A percentile compares a stretch with the other conserved stretches of the same genome.
phyloP scores from a whole-genome alignment of 1,140 invertebrate species.

The Atta texana region DNA sequence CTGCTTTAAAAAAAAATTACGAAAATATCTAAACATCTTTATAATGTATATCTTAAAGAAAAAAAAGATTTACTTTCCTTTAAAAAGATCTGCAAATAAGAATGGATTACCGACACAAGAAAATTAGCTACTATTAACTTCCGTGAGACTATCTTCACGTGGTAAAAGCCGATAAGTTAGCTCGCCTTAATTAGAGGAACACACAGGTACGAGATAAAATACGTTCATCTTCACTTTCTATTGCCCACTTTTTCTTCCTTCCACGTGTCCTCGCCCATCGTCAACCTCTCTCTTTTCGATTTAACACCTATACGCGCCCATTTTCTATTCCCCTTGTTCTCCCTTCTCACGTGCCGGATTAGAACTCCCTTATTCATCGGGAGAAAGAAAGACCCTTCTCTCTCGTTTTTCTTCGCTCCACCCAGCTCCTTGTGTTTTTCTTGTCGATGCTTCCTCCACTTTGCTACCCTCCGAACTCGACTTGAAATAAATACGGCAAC shows the following conservation, averaged over 20 bases:
- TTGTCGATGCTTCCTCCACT: slow-evolving; percentile 41
- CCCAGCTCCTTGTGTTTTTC: slow-evolving; percentile 57
- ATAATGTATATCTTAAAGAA: background rate
- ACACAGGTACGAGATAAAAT: slow-evolving; percentile 69
- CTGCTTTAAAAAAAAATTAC: background rate
- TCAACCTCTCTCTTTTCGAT: slow-evolving; percentile 65
- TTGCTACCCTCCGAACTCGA: slow-evolving; percentile 26
- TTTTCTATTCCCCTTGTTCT: no score
- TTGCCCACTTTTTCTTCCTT: slow-evolving; percentile 38
- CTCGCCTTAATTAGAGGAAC: slow-evolving; percentile 67
- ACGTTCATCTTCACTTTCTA: slow-evolving; percentile 61
- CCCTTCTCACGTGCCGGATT: background rate
- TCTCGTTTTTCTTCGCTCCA: slow-evolving; percentile 27
- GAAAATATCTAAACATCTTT: background rate
- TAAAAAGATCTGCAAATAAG: background rate
- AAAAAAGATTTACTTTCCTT: background rate
- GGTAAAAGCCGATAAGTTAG: slow-evolving; percentile 16
- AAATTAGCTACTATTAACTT: slow-evolving; percentile 38
- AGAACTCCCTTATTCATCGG: slow-evolving; percentile 70
- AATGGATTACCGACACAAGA: slow-evolving; percentile 1
- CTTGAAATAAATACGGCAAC: slow-evolving; percentile 71
- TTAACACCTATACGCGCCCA: slow-evolving; percentile 59
- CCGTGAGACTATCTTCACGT: slow-evolving; percentile 2
- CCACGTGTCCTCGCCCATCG: slow-evolving; percentile 29
- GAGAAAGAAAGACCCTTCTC: slow-evolving; percentile 52